Base-by-base conservation (phyloP, 2,888 invertebrate species). In the Xestia sexstrigata region DNA sequence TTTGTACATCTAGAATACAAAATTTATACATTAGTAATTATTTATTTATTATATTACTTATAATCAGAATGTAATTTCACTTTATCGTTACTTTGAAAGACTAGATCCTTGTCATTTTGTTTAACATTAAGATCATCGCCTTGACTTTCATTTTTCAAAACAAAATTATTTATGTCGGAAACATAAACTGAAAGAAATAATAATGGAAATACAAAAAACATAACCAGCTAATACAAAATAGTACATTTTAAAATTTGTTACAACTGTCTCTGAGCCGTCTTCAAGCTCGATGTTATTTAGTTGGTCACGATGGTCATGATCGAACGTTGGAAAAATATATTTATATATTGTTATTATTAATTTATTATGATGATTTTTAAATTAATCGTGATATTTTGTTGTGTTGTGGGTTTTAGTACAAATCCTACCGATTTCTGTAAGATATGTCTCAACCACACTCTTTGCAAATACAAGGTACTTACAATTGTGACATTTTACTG, bases 141-240 rank as follows among this genome's bases (percentile, higher is more conserved):
- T 39, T 76, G n/a, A 47, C 30, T 78, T 71, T 82, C 84, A 75
- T 78, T 78, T 82, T 87, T 87, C 63, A 88, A 76, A 62, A 87
- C 78, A 77, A 84, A 88, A 84, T 91, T 92, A 90, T 91, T 88
- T 85, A 87, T 78, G 80, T 86, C 75, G 71, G 82, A 78, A 83
- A 91, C 77, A 83, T 85, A 90, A 87, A 90, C 90, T 81, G 88
- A 89, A 82, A 94, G 83, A 84, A 95, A 86, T 90, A 93, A 90
- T 93, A 94, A 91, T 79, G 91, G 88, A 90, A 94, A 93, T 89
- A 92, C 86, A 93, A 93, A 93, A 93, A 95, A 93, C 95, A 96
- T 96, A 95, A 96, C 95, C 93, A 94, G 93, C 81, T 82, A 81
- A 90, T 90, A 88, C 76, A 88, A 91, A 92, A 90, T 81, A 83